Evolutionary conservation across 2,888 invertebrate species (phyloP), one percentile per base, ranked within the genome.

Genomic region (Synanthedon andrenaeformis): DNA sequence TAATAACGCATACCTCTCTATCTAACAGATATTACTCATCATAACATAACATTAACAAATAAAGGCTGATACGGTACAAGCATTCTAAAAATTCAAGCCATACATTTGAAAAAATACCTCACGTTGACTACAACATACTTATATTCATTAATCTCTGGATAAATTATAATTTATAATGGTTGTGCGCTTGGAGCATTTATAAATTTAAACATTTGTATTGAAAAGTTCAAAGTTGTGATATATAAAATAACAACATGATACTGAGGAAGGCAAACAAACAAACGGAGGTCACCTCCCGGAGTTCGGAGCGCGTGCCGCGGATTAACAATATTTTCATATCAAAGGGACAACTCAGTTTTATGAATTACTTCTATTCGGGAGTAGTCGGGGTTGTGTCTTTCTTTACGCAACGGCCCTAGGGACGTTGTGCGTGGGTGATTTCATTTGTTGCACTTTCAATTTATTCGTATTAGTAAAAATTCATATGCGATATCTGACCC

Each of bases 281-380:
- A 77, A 76, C 74, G 67, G 62, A 68, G 74, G 71, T 72, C 71
- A 72, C 73, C 74, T 74, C 77, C 79, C 75, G 76, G 67, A 64
- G 77, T 61, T 69, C 62, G 58, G 69, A 63, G 76, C 85, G 84
- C 86, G 86, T 86, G 85, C 76, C 82, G 56, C 57, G 82, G 86
- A 84, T 87, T 85, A 84, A 69, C 64, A 72, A 41, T 73, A 86
- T 86, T 87, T 86, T 87, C 84, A 86, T 86, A 85, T 86, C 79
- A 86, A 85, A 85, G 78, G 76, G 69, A 68, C 70, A 68, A 76
- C 79, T 79, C 74, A 76, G 72, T 79, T 79, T 82, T 83, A 83
- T 83, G 79, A 83, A 82, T 84, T 81, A 79, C 77, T 81, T 72
- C 74, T 73, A 76, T 82, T 82, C 71, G 70, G 73, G 74, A 64